Conservation (phyloP, 2,113 vertebrate species). For the Apus apus region DNA sequence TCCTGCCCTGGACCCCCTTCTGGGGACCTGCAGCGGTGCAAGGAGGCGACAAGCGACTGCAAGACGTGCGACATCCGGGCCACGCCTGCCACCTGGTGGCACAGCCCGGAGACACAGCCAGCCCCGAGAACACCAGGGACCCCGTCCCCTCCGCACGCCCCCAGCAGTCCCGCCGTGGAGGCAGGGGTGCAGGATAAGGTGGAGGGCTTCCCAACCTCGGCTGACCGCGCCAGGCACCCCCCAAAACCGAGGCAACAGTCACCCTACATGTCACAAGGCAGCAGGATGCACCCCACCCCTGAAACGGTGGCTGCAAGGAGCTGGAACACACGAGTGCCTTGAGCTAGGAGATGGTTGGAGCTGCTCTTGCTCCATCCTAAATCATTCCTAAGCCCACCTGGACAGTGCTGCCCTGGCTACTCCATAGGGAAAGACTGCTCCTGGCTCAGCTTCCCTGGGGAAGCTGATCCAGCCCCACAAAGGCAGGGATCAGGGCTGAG, state of each 20-base stretch:
- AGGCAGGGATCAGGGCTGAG: neutral
- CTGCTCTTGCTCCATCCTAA: neutral
- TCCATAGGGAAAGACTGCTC: rapidly evolving
- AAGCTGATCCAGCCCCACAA: neutral
- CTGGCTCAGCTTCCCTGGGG: too few relatives aligned
- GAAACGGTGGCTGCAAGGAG: rapidly evolving
- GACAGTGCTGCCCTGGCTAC: rapidly evolving
- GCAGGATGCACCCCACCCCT: rapidly evolving
- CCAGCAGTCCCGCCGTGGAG: too few relatives aligned
- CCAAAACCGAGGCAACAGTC: rapidly evolving
- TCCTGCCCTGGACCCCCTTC: neutral
- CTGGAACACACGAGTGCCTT: rapidly evolving
- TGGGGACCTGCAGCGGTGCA: neutral
- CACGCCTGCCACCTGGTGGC: conserved; percentile 43
- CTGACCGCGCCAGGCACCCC: neutral
- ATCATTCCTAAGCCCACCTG: rapidly evolving
- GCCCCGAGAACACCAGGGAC: too few relatives aligned
- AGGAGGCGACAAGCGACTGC: rapidly evolving
- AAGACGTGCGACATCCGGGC: neutral
- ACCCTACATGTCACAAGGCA: rapidly evolving
- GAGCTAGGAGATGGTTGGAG: rapidly evolving
- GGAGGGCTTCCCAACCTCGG: too few relatives aligned
- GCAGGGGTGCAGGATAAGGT: too few relatives aligned
- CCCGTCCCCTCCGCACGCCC: too few relatives aligned
- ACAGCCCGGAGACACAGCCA: rapidly evolving